A percentile compares a stretch with the other conserved stretches of the same genome.
Evolutionary conservation across 2,888 invertebrate species (phyloP).

Genomic region (Leucophenga montana): DNA sequence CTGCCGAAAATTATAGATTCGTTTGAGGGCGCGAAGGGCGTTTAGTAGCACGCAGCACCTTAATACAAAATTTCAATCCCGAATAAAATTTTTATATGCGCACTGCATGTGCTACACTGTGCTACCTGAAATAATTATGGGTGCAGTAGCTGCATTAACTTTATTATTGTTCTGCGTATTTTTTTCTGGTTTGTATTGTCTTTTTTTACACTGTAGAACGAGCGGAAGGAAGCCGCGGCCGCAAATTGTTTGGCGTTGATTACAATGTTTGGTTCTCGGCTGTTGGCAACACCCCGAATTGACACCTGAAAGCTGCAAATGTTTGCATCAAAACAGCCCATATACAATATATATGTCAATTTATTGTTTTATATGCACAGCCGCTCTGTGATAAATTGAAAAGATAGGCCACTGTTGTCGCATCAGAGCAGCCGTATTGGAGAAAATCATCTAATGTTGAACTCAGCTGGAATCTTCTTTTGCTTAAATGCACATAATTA

Average conservation of each 20-base stretch:
- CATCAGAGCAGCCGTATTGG: slow-evolving; percentile 38
- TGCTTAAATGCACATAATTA: not conserved
- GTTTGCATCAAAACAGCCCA: slow-evolving; percentile 32
- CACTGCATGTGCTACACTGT: not conserved
- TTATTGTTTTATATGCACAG: slow-evolving; percentile 6
- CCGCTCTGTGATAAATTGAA: slow-evolving; percentile 17
- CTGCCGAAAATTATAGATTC: slow-evolving; percentile 59
- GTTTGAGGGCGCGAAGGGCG: slow-evolving; percentile 21
- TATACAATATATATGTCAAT: slow-evolving; percentile 49
- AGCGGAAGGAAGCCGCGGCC: slow-evolving; percentile 47
- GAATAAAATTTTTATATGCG: slow-evolving; percentile 44
- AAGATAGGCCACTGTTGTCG: slow-evolving; percentile 27
- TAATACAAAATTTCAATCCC: slow-evolving; percentile 21
- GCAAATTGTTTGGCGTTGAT: slow-evolving; percentile 65
- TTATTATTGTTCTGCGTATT: too few species aligned
- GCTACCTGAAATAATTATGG: slow-evolving; percentile 66
- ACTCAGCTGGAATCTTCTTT: not conserved
- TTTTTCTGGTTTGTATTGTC: too few species aligned
- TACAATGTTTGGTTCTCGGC: slow-evolving; percentile 56
- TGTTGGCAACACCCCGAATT: slow-evolving; percentile 64
- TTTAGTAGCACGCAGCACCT: slow-evolving; percentile 11
- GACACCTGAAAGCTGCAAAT: slow-evolving; percentile 51
- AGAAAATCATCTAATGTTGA: too few species aligned
- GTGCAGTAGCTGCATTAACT: slow-evolving; percentile 12
- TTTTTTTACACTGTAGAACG: too few species aligned